phyloP scores from a whole-genome alignment of 1,140 invertebrate genomes.

The Mylabris phalerata region DNA sequence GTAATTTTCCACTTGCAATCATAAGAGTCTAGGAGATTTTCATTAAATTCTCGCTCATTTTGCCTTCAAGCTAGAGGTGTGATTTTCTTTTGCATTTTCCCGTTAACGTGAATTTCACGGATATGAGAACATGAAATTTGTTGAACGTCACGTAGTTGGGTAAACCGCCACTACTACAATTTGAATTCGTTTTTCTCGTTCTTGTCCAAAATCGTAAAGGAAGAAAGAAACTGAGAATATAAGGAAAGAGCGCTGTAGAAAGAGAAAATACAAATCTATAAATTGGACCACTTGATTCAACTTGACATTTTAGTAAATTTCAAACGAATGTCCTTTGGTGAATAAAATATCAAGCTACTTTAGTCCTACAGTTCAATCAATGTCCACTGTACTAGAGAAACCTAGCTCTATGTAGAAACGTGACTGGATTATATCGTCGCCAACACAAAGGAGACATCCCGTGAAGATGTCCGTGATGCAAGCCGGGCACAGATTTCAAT shows the following conservation, averaged over 20 bases:
- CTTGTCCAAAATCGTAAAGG: no score
- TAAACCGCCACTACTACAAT: not conserved
- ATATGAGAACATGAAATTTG: conserved; percentile 4
- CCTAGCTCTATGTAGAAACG: conserved; percentile 22
- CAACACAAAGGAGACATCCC: conserved; percentile 23
- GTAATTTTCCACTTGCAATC: no score
- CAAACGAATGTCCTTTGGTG: conserved; percentile 28
- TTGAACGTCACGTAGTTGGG: conserved; percentile 11
- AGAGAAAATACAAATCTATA: conserved; percentile 18
- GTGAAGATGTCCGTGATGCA: conserved; percentile 12
- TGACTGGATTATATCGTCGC: conserved; percentile 22
- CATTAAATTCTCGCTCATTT: no score
- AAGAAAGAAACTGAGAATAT: not conserved
- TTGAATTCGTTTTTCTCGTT: not conserved
- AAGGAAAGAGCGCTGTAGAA: not conserved
- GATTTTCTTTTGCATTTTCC: conserved; percentile 9
- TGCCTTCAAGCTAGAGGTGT: no score
- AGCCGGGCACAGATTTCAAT: conserved; percentile 3
- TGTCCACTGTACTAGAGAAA: conserved; percentile 27
- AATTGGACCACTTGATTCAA: conserved; percentile 27
- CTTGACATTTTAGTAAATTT: conserved; percentile 29
- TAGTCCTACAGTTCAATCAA: conserved; percentile 31
- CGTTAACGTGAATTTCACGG: conserved; percentile 6
- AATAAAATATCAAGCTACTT: conserved; percentile 34
- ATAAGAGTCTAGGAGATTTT: no score